phyloP scores from a whole-genome alignment of 2,113 vertebrate genomes.

The Zootoca vivipara region DNA sequence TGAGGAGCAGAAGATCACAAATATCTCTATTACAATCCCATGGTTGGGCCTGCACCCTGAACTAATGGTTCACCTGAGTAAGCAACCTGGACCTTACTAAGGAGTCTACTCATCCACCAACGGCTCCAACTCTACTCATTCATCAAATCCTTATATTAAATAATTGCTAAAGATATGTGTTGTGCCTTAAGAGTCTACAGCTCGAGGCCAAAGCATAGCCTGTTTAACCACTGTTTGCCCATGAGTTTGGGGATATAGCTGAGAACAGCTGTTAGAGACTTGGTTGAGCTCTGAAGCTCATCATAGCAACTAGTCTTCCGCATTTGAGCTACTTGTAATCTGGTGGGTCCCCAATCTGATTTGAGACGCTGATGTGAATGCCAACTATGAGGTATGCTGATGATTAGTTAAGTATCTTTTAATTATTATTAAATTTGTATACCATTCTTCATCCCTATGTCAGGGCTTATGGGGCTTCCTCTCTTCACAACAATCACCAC shows the following conservation, averaged over 20 bases:
- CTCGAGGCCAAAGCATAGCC: not conserved
- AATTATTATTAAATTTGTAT: not conserved
- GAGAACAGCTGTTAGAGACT: not conserved
- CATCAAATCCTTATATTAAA: not conserved
- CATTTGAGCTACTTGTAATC: not conserved
- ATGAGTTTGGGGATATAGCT: not conserved
- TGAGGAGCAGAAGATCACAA: not conserved
- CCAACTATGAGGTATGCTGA: not conserved
- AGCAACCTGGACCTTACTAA: not conserved
- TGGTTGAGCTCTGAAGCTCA: not conserved
- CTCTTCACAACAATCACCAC: too few species aligned
- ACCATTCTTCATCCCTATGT: too few species aligned
- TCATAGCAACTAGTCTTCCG: not conserved
- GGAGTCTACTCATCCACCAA: too few species aligned
- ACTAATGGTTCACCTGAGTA: not conserved
- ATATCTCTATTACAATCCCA: not conserved
- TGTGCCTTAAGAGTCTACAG: not conserved
- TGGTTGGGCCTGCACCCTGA: not conserved
- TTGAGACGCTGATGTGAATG: not conserved
- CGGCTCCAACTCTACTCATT: too few species aligned
- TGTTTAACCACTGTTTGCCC: not conserved
- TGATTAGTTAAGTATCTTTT: not conserved
- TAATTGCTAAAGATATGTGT: not conserved
- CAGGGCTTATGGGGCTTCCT: too few species aligned
- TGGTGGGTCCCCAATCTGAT: not conserved